phyloP scores from a whole-genome alignment of 1,140 invertebrate genomes.

The Drosophila pruinosa region DNA sequence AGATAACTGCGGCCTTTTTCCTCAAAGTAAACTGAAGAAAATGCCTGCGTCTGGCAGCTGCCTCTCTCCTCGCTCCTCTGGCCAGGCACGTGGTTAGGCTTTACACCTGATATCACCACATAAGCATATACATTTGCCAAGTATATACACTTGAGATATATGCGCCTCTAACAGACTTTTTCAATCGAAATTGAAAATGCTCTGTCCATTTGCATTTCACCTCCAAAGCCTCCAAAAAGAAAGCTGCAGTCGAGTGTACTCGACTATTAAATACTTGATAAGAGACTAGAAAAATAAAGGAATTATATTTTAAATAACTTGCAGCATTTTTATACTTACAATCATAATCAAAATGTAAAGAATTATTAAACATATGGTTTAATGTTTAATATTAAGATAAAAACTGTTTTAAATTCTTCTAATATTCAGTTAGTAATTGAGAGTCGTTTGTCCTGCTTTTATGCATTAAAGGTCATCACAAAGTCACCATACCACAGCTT shows the following conservation, averaged over 20 bases:
- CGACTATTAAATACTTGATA: not conserved
- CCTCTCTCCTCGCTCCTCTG: not conserved
- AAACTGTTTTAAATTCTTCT: too few relatives aligned
- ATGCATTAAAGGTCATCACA: too few relatives aligned
- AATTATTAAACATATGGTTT: too few relatives aligned
- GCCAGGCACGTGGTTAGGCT: not conserved
- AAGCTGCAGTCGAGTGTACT: not conserved
- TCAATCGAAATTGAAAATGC: slow-evolving; percentile 15
- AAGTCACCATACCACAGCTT: too few relatives aligned
- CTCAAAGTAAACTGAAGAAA: slow-evolving; percentile 25
- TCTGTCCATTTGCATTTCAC: slow-evolving; percentile 6
- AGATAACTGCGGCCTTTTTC: slow-evolving; percentile 3
- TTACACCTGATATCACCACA: slow-evolving; percentile 7
- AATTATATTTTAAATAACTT: too few relatives aligned
- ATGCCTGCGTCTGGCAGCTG: slow-evolving; percentile 19
- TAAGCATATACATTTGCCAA: not conserved
- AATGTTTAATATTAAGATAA: too few relatives aligned
- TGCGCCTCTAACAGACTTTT: not conserved
- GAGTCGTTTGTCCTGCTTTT: too few relatives aligned
- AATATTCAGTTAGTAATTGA: too few relatives aligned
- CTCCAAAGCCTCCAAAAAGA: not conserved
- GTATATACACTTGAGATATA: not conserved
- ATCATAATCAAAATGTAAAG: too few relatives aligned
- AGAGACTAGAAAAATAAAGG: too few relatives aligned
- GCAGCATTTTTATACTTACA: too few relatives aligned